phyloP scores from a whole-genome alignment of 2,888 invertebrate species.

The Belgica antarctica region DNA sequence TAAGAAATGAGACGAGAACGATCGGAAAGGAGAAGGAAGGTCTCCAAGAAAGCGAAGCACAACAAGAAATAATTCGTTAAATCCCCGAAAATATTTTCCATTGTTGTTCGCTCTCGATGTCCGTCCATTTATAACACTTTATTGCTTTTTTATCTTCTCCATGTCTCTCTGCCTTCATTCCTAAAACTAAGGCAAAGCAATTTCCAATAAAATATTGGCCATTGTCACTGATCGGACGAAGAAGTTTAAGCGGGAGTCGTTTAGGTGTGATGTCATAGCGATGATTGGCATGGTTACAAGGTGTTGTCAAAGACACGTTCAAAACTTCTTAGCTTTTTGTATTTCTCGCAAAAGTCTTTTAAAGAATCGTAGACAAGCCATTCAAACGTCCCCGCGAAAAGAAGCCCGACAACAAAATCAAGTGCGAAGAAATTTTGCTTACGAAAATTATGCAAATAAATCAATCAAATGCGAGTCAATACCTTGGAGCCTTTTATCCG shows the following conservation, averaged over 20 bases:
- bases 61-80: conserved; percentile 11
- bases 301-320: too few relatives aligned
- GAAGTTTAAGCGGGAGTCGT: too few relatives aligned
- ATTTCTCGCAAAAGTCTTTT: too few relatives aligned
- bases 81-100: not conserved
- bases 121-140: conserved; percentile 27
- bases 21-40: not conserved
- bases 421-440: not conserved
- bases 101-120: not conserved
- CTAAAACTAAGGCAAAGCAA: not conserved
- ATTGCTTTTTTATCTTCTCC: too few relatives aligned
- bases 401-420: not conserved
- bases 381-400: too few relatives aligned
- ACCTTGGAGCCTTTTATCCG: not conserved
- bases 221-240: not conserved
- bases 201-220: not conserved
- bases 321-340: too few relatives aligned
- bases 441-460: conserved; percentile 39
- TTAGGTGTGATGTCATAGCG: too few relatives aligned
- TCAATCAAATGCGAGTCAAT: conserved; percentile 34
- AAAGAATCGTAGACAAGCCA: too few relatives aligned
- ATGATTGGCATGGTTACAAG: too few relatives aligned
- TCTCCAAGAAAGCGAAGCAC: not conserved
- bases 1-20: conserved; percentile 13
- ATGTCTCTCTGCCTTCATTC: not conserved